phyloP scores from a whole-genome alignment of 1,140 invertebrate genomes.

The Saccostrea echinata region DNA sequence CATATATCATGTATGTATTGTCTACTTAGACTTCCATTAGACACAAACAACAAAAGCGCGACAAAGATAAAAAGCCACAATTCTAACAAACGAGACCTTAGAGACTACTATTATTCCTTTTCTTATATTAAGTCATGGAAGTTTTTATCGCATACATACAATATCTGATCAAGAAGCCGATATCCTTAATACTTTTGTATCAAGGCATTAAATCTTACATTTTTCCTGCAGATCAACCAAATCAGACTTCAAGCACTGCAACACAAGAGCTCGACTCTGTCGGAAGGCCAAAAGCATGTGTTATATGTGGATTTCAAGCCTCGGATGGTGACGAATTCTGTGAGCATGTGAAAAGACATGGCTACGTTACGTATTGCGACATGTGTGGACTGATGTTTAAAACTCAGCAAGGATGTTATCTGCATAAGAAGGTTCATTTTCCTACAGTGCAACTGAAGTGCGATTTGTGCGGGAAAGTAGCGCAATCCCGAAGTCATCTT shows the following conservation, averaged over 20 bases:
- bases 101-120: too few relatives aligned
- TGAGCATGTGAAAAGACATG: constrained; percentile 16
- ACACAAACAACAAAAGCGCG: too few relatives aligned
- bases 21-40: too few relatives aligned
- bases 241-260: neutral
- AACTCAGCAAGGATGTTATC: constrained; percentile 10
- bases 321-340: constrained; percentile 1
- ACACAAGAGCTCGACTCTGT: neutral
- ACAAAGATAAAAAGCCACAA: too few relatives aligned
- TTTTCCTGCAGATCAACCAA: constrained; percentile 24
- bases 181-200: neutral
- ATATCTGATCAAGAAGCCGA: too few relatives aligned
- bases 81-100: too few relatives aligned
- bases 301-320: neutral
- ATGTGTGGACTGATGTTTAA: constrained; percentile 24
- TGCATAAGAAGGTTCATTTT: constrained; percentile 17
- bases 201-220: neutral
- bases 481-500: constrained; percentile 24
- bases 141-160: too few relatives aligned
- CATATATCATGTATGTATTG: too few relatives aligned
- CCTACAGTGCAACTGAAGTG: constrained; percentile 4
- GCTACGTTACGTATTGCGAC: constrained; percentile 8
- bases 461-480: constrained; percentile 32
- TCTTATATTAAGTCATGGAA: too few relatives aligned
- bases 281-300: neutral